Base-by-base conservation (phyloP, 1,140 invertebrate species). In the Drosophila littoralis region DNA sequence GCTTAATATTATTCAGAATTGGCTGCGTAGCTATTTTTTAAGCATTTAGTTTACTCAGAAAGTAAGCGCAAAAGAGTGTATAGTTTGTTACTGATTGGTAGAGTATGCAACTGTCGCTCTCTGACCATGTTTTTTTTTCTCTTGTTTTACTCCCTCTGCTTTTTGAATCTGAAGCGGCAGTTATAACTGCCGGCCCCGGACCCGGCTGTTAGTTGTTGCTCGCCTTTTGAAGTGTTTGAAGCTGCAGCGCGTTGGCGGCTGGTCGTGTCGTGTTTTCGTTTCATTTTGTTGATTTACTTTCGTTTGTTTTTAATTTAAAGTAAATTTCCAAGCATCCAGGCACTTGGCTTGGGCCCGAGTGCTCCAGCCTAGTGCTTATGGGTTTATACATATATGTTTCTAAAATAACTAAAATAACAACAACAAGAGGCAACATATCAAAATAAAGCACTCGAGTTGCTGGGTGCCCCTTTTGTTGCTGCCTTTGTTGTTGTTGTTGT, bases 261-360 rank as follows among this genome's bases (percentile, higher is more conserved):
- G 65, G 51, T 73, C 51, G 59, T 77, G 64, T 79, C 51, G 79
- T 70, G 77, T 74, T 84, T 82, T 79, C 73, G 81, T 88, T 86
- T 83, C 65, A 61, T 88, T 88, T 88, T 85, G 83, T 88, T 86
- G 82, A 79, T 86, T 88, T 86, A 88, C 82, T 86, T 86, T 88
- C 79, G 84, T 88, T 88, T 88, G 83, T 88, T 88, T 88, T 88
- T 88, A 83, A 88, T 88, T 86, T 88, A 79, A 77, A 81, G 77
- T 81, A 81, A 81, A 75, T 78, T 73, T 68, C 55, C 48, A 73
- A 73, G 70, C 70, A 68, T 42, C 22, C 70, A 15, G 55, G 33
- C 71, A 74, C 71, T 74, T 74, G 57, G 64, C 63, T 13, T 32
- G 28, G 28, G 7, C 48, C 38, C 12, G 33, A 69, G 71, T 68